phyloP scores from a whole-genome alignment of 2,888 invertebrate species.

The Napeogenes sylphis region DNA sequence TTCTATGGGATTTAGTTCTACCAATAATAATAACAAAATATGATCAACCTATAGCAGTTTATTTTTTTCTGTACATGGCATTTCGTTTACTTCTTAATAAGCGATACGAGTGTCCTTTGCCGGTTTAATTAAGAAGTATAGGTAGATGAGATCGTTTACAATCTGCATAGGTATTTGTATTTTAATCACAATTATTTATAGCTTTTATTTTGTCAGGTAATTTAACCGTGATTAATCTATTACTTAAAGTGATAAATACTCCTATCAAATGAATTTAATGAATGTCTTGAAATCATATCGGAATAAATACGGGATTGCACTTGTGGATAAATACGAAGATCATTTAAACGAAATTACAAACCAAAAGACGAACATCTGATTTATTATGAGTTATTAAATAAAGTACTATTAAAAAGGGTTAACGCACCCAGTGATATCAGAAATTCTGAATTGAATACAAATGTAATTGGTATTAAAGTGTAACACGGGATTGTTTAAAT shows the following conservation, averaged over 20 bases:
- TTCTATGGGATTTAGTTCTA: background rate
- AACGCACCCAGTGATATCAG: slow-evolving; percentile 22
- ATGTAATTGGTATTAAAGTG: slow-evolving; percentile 45
- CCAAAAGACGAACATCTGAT: no score
- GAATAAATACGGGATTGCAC: no score
- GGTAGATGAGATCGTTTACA: slow-evolving; percentile 37
- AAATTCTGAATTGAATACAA: slow-evolving; percentile 44
- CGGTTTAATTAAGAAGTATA: slow-evolving; percentile 66
- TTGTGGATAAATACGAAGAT: no score
- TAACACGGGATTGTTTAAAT: slow-evolving; percentile 40
- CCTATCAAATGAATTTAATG: slow-evolving; percentile 30
- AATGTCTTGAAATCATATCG: background rate
- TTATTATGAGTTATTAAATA: no score
- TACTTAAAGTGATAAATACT: slow-evolving; percentile 42
- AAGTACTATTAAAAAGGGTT: no score
- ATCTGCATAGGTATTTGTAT: slow-evolving; percentile 54
- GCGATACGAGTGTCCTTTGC: slow-evolving; percentile 48
- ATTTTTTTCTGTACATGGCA: slow-evolving; percentile 45
- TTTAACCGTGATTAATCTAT: slow-evolving; percentile 45
- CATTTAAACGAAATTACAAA: no score
- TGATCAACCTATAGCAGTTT: slow-evolving; percentile 32
- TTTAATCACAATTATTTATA: slow-evolving; percentile 63
- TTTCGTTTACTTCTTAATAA: slow-evolving; percentile 70
- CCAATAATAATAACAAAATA: slow-evolving; percentile 2
- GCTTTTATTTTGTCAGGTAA: slow-evolving; percentile 44